Conservation (phyloP, 1,140 invertebrate species). For the Holcopasites calliopsidis region DNA sequence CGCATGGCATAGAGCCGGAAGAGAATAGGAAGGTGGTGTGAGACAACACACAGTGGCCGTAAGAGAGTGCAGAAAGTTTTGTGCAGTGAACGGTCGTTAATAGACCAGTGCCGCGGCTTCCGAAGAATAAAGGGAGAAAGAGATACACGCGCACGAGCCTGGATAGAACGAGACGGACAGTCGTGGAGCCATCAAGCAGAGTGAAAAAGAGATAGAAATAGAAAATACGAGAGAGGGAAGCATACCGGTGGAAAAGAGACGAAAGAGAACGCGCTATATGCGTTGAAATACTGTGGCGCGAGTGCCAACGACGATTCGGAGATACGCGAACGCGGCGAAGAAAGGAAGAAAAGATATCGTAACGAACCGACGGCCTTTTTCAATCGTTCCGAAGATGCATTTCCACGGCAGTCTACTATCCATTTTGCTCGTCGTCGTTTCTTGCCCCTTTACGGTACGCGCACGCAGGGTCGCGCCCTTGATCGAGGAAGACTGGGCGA, state of each 20-base stretch:
- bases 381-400: conserved; percentile 63
- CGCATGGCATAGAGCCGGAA: neutral
- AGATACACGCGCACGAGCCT: neutral
- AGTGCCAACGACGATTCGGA: conserved; percentile 50
- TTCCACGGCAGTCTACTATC: conserved; percentile 60
- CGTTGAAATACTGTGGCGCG: conserved; percentile 42
- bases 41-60: conserved; percentile 16
- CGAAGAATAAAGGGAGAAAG: conserved; percentile 22
- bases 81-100: conserved; percentile 69
- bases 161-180: neutral
- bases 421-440: conserved; percentile 64
- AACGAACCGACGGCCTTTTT: conserved; percentile 14
- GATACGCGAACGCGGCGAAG: conserved; percentile 15
- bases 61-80: conserved; percentile 58
- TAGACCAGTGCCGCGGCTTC: conserved; percentile 56
- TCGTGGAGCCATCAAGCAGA: neutral
- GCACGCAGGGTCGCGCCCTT: conserved; percentile 71
- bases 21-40: conserved; percentile 19
- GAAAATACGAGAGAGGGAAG: conserved; percentile 14
- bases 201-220: conserved; percentile 30
- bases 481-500: conserved; percentile 75
- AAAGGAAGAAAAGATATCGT: conserved; percentile 2
- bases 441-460: conserved; percentile 58
- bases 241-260: conserved; percentile 19
- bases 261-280: conserved; percentile 45